Base-by-base conservation (phyloP, 2,113 vertebrate genomes). In the Pteronura brasiliensis region DNA sequence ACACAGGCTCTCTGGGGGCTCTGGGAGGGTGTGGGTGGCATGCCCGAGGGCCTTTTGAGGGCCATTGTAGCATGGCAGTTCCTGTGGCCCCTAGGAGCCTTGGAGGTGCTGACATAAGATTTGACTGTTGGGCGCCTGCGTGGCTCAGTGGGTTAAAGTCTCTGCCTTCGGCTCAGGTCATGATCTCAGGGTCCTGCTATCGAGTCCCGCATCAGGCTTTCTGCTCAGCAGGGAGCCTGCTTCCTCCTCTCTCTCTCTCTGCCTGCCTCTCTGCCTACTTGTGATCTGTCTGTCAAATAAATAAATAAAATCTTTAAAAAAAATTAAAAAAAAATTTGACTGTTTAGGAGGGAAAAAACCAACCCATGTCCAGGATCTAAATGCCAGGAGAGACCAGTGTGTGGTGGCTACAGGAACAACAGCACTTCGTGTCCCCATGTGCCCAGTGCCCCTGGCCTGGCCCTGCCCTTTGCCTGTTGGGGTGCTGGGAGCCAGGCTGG, bases 311-410 rank as follows among this genome's bases (percentile, higher is more conserved):
- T 47, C 10, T 47, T 47, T 11, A 2, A 47, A 47, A 47, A 47
- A 47, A 47, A 2, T 47, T 2, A 2, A 44, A 47, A 47, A 47
- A 47, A 47, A 47, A 34, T 57, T 88, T 1, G n/a, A 80, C 67
- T 88, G 72, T 57, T 72, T 76, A 71, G 55, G 72, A 92, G 67
- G 83, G 57, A 98, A 94, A 94, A 94, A 88, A 95, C 63, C 88
- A 85, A 47, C 96, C 98, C 59, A 97, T 27, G 0, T 81, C 47
- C 84, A 36, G 96, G 94, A 97, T 77, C 93, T 55, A 82, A 96
- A 90, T 10, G n/a, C 88, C 11, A 4, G 84, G 79, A 85, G 47
- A 90, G 96, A 90, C 81, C 80, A 44, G 95, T 87, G 72, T 88
- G 95, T 69, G 86, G 71, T 18, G 94, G 39, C 90, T 96, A 84